Conservation (phyloP, 2,113 vertebrate genomes). For the Sceloporus tristichus region DNA sequence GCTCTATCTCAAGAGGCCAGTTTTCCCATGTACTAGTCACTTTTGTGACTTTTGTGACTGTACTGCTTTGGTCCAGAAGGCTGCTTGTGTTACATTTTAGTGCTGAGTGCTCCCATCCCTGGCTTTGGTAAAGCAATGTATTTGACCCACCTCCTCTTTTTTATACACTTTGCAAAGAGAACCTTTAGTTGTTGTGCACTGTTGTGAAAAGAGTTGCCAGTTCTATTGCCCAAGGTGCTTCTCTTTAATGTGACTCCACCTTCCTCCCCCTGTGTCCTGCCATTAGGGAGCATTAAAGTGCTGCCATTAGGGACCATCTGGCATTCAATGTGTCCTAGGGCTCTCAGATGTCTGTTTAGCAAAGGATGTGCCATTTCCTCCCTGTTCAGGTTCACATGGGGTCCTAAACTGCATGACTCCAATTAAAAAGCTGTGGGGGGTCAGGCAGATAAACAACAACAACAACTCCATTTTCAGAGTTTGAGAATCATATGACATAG, state of each 20-base stretch:
- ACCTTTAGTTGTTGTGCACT: background rate
- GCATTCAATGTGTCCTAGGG: background rate
- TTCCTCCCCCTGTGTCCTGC: background rate
- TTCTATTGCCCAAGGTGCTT: background rate
- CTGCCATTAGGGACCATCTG: slow-evolving; percentile 1
- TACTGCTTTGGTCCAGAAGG: background rate
- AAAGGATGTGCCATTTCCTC: slow-evolving; percentile 2
- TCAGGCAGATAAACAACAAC: background rate
- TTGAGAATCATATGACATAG: background rate
- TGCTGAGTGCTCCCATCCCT: background rate
- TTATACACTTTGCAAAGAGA: background rate
- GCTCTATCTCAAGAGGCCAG: background rate
- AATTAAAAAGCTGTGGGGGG: slow-evolving; percentile 15
- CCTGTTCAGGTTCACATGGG: background rate
- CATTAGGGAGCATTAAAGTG: slow-evolving; percentile 3
- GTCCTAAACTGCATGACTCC: background rate
- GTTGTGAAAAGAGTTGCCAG: background rate
- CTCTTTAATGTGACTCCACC: background rate
- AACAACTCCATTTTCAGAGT: background rate
- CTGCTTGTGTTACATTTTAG: background rate
- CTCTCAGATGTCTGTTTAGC: background rate
- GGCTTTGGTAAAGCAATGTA: background rate
- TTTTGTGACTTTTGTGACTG: background rate
- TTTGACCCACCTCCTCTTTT: background rate
- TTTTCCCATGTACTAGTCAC: background rate